Evolutionary conservation across 2,113 vertebrate species (phyloP), one percentile per base, ranked within the genome.

Genomic region (Oreocharis arfaki): DNA sequence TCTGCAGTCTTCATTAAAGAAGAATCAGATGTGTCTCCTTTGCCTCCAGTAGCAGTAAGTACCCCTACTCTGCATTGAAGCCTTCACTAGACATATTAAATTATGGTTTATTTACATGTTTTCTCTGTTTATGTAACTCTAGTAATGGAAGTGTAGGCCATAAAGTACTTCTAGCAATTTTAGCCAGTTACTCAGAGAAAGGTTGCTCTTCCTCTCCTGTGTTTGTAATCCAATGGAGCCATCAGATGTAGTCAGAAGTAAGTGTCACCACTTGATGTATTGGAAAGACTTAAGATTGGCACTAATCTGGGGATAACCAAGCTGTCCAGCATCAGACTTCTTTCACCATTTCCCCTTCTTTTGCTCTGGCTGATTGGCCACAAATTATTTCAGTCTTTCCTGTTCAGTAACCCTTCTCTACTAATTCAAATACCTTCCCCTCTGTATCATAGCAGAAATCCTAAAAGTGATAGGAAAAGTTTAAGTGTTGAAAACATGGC

Each of bases 1-100:
- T 95, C 94, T 68, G 75, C 93, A 44, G 75, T 95, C 55, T 96
- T 92, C 69, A 57, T 96, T 90, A 93, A 95, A 87, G 84, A 96
- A 84, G 95, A 96, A 65, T 76, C 95, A 39, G 90, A 84, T 16
- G 57, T 84, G 56, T 96, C 70, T 86, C 87, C 95, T 80, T 94
- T 68, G 41, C 86, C 75, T 50, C 57, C 64, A 24, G 93, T 76
- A 80, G 74, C 59, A 70, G 92, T 96, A 91, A 83, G 89, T 87
- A 52, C 64, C 27, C 16, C 18, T 47, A 8, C 35, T 59, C 33
- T 84, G 16, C 30, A 49, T 10, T 64, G 57, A 94, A 30, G 14
- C 30, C 32, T 41, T 80, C 41, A 44, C 35, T 47, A 53, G 78
- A 20, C 15, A 5, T 37, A 77, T 41, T 81, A 50, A 74, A 77